Evolutionary conservation across 2,113 vertebrate genomes (phyloP), one percentile per base, ranked within the genome.

Genomic region (Aleadryas rufinucha): DNA sequence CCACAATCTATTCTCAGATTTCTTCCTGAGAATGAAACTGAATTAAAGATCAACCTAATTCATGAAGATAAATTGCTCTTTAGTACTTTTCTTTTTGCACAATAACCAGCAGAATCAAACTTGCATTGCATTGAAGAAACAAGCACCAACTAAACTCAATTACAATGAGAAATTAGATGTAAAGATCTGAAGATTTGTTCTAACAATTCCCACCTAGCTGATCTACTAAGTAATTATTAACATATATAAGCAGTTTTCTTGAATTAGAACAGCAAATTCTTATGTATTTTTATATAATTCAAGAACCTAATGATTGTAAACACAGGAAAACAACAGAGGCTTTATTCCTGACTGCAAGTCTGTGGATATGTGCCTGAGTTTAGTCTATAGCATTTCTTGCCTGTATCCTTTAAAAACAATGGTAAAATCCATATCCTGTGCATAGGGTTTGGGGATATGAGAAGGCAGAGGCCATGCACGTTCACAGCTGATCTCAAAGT

Each of bases 21-120:
- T 81, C 47, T 70, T 87, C 30, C 72, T 37, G 35, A 77, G 44
- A 84, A 70, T 22, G 5, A 78, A 93, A 92, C 3, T 33, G 11
- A 70, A 72, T 79, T 61, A 81, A 87, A 89, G 13, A 63, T 50
- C 41, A 81, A 68, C 21, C 4, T 37, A 72, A 45, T n/a, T 81
- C 9, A 78, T 30, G 2, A 89, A 78, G 18, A 74, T 81, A 84
- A 94, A 89, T 16, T 91, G 30, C 24, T 70, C 41, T 60, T 78
- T 7, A 89, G 79, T 75, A 9, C 72, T 88, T 87, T 96, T 68
- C 52, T 68, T 50, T 79, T 31, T 45, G 87, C 45, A 92, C 65
- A 92, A 57, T 35, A 83, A 65, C 35, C 54, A 97, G 81, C 33
- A 97, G 82, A 96, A 95, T 70, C 12, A 78, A 90, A 95, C 56